phyloP scores from a whole-genome alignment of 2,888 invertebrate species.

The Conomelus anceps region DNA sequence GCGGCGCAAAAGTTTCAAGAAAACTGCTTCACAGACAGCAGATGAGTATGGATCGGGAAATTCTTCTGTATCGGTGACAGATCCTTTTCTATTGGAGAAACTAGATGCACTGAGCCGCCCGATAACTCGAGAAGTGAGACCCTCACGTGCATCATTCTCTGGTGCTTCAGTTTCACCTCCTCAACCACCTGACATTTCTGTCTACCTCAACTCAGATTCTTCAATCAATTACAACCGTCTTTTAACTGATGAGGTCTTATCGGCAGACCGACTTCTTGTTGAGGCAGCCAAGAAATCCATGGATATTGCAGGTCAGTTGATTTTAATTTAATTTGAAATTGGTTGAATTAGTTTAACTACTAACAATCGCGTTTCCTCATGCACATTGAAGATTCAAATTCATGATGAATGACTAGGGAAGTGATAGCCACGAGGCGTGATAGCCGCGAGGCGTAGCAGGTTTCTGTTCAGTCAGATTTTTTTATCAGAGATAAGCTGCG shows the following conservation, averaged over 20 bases:
- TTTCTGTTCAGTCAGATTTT: too few relatives aligned
- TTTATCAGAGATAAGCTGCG: too few relatives aligned
- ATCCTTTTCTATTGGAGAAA: constrained; percentile 59
- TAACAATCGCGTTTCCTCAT: too few relatives aligned
- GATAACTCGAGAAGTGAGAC: constrained; percentile 56
- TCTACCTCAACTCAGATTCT: constrained; percentile 61
- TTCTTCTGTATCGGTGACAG: constrained; percentile 55
- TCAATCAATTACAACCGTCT: constrained; percentile 74
- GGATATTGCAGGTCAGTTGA: constrained; percentile 50
- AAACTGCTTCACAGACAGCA: constrained; percentile 44
- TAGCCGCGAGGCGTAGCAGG: too few relatives aligned
- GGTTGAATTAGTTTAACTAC: background rate
- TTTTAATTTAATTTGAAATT: background rate
- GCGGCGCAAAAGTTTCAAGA: constrained; percentile 59
- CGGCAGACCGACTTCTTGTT: constrained; percentile 73
- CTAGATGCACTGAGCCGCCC: constrained; percentile 54
- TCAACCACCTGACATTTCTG: constrained; percentile 42
- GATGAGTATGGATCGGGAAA: constrained; percentile 49
- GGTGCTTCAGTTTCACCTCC: constrained; percentile 44
- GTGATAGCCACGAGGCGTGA: too few relatives aligned
- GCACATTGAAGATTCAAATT: too few relatives aligned
- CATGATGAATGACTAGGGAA: too few relatives aligned
- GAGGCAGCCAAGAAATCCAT: constrained; percentile 72
- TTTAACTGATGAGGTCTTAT: constrained; percentile 78
- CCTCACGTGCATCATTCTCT: constrained; percentile 41